Evolutionary conservation across 2,113 vertebrate genomes (phyloP).

Genomic region (Rynchops niger): DNA sequence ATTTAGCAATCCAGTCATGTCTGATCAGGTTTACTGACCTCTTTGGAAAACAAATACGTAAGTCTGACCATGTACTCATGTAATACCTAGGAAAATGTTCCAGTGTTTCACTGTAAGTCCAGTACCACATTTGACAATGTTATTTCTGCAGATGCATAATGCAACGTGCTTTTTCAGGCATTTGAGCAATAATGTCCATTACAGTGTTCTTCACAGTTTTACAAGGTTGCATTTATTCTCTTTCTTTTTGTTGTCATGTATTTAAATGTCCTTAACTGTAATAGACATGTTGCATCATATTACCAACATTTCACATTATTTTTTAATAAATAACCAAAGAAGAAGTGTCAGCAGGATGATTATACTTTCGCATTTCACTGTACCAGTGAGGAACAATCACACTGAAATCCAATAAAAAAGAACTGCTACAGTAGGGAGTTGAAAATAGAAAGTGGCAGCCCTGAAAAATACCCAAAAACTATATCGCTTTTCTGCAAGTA

Average conservation of each 20-base stretch:
- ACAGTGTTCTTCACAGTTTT: background rate
- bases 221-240: background rate
- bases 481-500: background rate
- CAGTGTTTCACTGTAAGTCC: background rate
- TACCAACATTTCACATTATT: background rate
- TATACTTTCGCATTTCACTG: background rate
- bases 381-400: background rate
- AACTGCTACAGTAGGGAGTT: background rate
- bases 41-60: background rate
- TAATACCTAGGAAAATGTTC: background rate
- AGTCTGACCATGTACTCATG: background rate
- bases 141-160: background rate
- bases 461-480: background rate
- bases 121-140: background rate
- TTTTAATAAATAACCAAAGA: constrained; percentile 3
- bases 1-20: background rate
- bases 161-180: background rate
- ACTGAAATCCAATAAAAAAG: background rate
- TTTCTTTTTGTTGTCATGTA: background rate
- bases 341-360: background rate
- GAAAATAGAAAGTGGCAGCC: constrained; percentile 12
- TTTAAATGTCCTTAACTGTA: background rate
- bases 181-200: background rate
- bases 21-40: background rate
- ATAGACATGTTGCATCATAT: background rate